phyloP scores from a whole-genome alignment of 2,797 vertebrate genomes.

The Eulemur albifrons region DNA sequence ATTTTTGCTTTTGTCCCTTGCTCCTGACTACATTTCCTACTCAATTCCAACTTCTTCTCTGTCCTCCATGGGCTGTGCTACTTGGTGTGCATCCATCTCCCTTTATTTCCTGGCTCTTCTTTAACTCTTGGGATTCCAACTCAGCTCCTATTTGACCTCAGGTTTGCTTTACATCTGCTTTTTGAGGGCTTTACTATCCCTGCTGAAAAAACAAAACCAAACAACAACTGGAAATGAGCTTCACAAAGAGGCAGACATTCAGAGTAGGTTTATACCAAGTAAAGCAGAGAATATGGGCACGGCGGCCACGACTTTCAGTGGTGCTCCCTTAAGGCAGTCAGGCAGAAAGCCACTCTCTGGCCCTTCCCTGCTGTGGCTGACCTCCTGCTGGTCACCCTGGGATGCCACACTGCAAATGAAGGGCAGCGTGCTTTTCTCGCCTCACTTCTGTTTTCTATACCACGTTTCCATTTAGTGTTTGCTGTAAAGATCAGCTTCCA shows the following conservation, averaged over 20 bases:
- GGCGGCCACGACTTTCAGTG: rapidly evolving
- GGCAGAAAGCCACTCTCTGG: background rate
- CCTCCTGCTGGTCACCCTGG: background rate
- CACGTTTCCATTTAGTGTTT: background rate
- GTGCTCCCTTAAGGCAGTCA: background rate
- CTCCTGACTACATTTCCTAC: background rate
- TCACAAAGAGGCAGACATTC: background rate
- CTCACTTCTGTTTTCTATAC: background rate
- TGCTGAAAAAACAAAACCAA: background rate
- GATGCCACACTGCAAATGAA: background rate
- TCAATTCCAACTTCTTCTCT: background rate
- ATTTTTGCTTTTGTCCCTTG: background rate
- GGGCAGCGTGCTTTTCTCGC: background rate
- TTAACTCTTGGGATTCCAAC: background rate
- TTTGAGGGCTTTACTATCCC: background rate
- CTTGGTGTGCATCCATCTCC: background rate
- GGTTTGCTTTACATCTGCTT: background rate
- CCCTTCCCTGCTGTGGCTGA: too few species aligned
- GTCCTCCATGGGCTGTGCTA: too few species aligned
- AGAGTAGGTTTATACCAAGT: too few species aligned
- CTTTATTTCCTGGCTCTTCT: background rate
- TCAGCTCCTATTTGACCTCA: background rate
- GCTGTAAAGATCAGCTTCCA: background rate
- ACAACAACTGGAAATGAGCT: background rate
- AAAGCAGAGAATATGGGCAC: background rate